These are phyloP conservation scores for Crossaster papposus DNA, from an alignment of 53 echinoderm and acorn worm genomes.

Conservation along the genomic window DNA sequence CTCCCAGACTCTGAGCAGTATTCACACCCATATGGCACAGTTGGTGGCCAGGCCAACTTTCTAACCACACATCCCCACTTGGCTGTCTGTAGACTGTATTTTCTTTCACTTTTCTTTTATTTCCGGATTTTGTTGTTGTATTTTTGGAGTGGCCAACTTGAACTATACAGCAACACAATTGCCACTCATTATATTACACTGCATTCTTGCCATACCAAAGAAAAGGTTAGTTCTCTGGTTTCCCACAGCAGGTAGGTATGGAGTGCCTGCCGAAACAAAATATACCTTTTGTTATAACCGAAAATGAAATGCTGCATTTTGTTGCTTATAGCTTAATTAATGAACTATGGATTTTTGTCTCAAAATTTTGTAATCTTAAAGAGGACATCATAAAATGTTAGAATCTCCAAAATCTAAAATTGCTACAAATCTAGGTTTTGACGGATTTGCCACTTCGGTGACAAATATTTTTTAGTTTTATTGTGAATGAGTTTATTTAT, in stretches of 20 bases:
- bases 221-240: slow-evolving; percentile 31
- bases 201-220: slow-evolving; percentile 57
- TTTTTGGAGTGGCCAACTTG: slow-evolving; percentile 18
- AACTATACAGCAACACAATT: slow-evolving; percentile 20
- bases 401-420: too few species aligned
- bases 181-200: slow-evolving; percentile 34
- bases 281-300: too few species aligned
- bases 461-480: too few species aligned
- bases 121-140: slow-evolving; percentile 28
- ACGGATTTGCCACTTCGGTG: too few species aligned
- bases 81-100: slow-evolving; percentile 5
- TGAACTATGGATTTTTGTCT: too few species aligned
- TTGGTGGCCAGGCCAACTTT: not conserved
- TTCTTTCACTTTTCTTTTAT: slow-evolving; percentile 48
- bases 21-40: not conserved
- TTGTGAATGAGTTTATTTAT: too few species aligned
- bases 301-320: too few species aligned
- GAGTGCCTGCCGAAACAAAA: slow-evolving; percentile 30
- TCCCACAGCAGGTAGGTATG: slow-evolving; percentile 42
- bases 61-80: not conserved
- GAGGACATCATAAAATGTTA: too few species aligned
- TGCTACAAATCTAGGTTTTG: too few species aligned
- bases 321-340: too few species aligned
- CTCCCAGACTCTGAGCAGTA: not conserved
- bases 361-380: too few species aligned